Base-by-base conservation (phyloP, 2,113 vertebrate species). In the Clinocottus analis region DNA sequence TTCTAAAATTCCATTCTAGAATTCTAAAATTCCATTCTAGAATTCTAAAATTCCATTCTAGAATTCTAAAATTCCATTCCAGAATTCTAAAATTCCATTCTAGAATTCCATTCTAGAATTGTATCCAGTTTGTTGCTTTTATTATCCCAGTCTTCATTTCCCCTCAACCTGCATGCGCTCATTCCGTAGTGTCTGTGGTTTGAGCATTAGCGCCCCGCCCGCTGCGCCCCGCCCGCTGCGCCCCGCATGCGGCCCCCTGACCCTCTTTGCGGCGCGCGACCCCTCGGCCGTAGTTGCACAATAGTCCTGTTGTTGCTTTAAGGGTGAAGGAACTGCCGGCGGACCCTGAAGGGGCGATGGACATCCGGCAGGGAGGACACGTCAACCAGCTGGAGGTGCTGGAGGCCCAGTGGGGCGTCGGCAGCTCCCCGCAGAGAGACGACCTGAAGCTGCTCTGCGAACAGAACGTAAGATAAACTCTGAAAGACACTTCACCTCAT, bases 361-460 rank as follows among this genome's bases (percentile, higher is more conserved):
- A 98, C 49, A 84, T 87, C 25, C 95, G 93, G 66, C 94, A 96
- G 74, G 93, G 95, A 75, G 95, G 95, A 77, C 96, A 96, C 53
- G 84, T 96, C 77, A 96, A 85, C 90, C 97, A 98, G 93, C 96
- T 99, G 59, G 97, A 99, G 0, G 96, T 98, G 79, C 89, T 98
- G 90, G 98, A 99, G 85, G 95, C 97, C 3, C 97, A 98, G 91
- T 98, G 98, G 98, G 98, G 96, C n/a, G 96, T 99, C 31, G 98
- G 97, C 2, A 99, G 97, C 89, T 99, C 98, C 71, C 98, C 98
- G 47, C 98, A 99, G 89, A 97, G 97, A 72, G 98, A 99, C 83
- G 98, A 99, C 88, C 96, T 99, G 77, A 99, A 99, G 93, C 95
- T 99, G 81, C 97, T 99, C 75, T 99, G 98, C 91, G 98, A 99